Conservation (phyloP, 64 coral and sea anemone genomes). For the Stichodactyla mertensii region DNA sequence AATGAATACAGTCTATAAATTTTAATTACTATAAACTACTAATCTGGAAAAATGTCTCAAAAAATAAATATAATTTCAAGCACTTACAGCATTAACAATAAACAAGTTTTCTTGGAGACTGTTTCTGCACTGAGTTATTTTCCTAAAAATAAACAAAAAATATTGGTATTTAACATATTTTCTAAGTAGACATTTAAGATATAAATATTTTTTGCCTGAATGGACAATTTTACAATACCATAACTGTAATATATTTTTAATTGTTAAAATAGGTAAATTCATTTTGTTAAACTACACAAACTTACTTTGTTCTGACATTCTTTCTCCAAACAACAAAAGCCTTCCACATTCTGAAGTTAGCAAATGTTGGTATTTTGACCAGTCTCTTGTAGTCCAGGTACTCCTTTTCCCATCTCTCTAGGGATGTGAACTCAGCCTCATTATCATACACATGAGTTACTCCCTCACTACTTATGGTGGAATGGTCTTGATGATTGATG, state of each 20-base stretch:
- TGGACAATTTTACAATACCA: too few relatives aligned
- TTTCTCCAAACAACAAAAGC: conserved; percentile 99
- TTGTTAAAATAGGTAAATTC: too few relatives aligned
- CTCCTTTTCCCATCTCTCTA: conserved; percentile 95
- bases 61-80: neutral
- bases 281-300: neutral
- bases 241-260: too few relatives aligned
- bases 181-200: neutral
- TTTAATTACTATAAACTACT: too few relatives aligned
- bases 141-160: conserved; percentile 32
- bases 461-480: conserved; percentile 79
- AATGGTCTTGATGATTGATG: conserved; percentile 88
- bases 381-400: conserved; percentile 82
- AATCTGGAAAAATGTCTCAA: too few relatives aligned
- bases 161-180: neutral
- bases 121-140: conserved; percentile 91
- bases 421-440: conserved; percentile 88
- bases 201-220: too few relatives aligned
- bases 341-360: conserved; percentile 98
- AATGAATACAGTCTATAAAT: too few relatives aligned
- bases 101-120: conserved; percentile 92
- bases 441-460: conserved; percentile 74
- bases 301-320: conserved; percentile 97
- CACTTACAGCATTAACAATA: conserved; percentile 93
- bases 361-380: conserved; percentile 92